phyloP scores from a whole-genome alignment of 2,888 invertebrate species.

The Synanthedon formicaeformis region DNA sequence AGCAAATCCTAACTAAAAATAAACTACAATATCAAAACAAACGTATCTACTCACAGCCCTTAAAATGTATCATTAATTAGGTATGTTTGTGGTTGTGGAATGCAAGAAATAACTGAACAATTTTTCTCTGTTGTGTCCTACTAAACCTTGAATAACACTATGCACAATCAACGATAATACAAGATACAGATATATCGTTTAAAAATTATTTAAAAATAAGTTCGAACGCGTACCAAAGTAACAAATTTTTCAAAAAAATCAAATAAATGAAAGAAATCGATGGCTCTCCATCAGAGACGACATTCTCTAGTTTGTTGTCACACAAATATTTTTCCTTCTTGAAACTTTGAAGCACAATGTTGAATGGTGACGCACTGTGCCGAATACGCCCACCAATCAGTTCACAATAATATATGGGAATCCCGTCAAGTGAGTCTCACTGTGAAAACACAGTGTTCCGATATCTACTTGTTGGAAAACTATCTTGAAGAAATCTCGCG shows the following conservation, averaged over 20 bases:
- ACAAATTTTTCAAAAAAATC: constrained; percentile 31
- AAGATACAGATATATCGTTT: constrained; percentile 7
- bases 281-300: constrained; percentile 35
- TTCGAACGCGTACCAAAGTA: constrained; percentile 22
- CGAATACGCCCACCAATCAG: too few species aligned
- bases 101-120: constrained; percentile 8
- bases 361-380: neutral
- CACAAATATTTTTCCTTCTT: neutral
- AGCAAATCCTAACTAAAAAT: neutral
- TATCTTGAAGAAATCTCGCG: too few species aligned
- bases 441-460: too few species aligned
- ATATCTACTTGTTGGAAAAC: too few species aligned
- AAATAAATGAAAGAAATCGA: constrained; percentile 39
- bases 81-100: constrained; percentile 6
- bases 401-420: too few species aligned
- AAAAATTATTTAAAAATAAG: constrained; percentile 7
- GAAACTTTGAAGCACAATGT: neutral
- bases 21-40: constrained; percentile 7
- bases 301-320: constrained; percentile 24
- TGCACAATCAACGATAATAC: constrained; percentile 5
- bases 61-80: constrained; percentile 12
- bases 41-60: constrained; percentile 17
- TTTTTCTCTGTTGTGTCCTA: constrained; percentile 4
- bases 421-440: too few species aligned
- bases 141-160: constrained; percentile 5